Conservation (phyloP, 1,140 invertebrate species). For the Zeugodacus cucurbitae region DNA sequence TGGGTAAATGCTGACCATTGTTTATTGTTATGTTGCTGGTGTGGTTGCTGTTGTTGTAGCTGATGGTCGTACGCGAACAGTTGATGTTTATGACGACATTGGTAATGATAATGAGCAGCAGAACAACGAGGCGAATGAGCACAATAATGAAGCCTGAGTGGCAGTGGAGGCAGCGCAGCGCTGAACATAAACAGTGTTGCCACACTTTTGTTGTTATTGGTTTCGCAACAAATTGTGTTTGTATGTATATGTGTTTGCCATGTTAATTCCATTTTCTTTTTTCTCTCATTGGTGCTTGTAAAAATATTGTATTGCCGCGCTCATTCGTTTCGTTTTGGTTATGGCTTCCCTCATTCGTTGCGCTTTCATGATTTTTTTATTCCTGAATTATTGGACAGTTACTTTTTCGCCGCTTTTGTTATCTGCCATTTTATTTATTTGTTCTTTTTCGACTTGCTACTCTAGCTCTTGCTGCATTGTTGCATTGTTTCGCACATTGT, state of each 20-base stretch:
- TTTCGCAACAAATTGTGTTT: not conserved
- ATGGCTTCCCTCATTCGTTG: not conserved
- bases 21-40: not conserved
- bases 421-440: not conserved
- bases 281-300: not conserved
- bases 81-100: slow-evolving; percentile 31
- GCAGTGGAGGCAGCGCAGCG: not conserved
- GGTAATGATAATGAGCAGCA: slow-evolving; percentile 25
- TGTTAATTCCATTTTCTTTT: not conserved
- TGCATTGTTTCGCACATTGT: not conserved
- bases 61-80: not conserved
- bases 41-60: not conserved
- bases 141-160: not conserved
- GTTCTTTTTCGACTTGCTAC: not conserved
- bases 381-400: not conserved
- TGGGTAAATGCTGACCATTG: not conserved
- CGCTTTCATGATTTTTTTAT: not conserved
- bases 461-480: not conserved
- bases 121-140: not conserved
- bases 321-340: not conserved
- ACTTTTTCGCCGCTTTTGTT: not conserved
- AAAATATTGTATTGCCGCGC: not conserved
- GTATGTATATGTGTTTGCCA: not conserved
- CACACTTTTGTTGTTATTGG: not conserved
- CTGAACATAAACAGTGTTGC: not conserved